Evolutionary conservation across 2,797 vertebrate species (phyloP).

Genomic region (Florisuga fusca): DNA sequence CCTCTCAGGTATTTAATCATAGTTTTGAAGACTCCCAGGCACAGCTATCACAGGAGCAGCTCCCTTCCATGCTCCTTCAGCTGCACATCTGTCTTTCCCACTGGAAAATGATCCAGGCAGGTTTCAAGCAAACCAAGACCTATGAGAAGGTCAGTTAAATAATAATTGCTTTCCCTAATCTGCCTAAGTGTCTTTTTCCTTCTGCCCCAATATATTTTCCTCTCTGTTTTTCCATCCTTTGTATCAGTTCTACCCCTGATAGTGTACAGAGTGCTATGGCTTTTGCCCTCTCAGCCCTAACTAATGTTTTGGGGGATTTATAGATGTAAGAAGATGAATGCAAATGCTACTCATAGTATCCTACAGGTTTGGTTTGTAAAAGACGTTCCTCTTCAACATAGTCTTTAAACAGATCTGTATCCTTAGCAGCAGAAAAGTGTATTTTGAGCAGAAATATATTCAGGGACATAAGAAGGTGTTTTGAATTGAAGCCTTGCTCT

Average conservation of each 20-base stretch:
- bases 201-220: neutral
- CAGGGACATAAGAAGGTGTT: neutral
- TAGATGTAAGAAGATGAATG: neutral
- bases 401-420: neutral
- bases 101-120: neutral
- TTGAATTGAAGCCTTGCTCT: neutral
- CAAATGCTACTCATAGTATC: neutral
- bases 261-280: neutral
- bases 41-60: neutral
- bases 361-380: neutral
- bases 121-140: slow-evolving; percentile 26
- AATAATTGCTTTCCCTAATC: slow-evolving; percentile 25
- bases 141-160: slow-evolving; percentile 26
- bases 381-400: neutral
- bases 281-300: neutral
- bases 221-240: neutral
- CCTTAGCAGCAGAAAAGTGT: neutral
- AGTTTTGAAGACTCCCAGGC: slow-evolving; percentile 31
- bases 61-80: slow-evolving; percentile 2
- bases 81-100: neutral
- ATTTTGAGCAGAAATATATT: neutral
- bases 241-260: neutral
- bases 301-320: neutral
- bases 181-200: neutral
- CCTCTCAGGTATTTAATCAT: neutral